Percentiles rank a stretch among this genome's conserved stretches.
Evolutionary conservation across 2,113 vertebrate genomes (phyloP).

Genomic region (mouse (Mus musculus)): GRCm39 chr6:34116501-34117000

Average conservation of each 20-base stretch:
- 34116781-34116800: background rate
- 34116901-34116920: background rate
- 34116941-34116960: background rate
- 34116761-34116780: background rate
- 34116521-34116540: background rate
- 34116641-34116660: background rate
- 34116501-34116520: background rate
- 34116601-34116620: background rate
- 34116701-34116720: background rate
- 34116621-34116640: background rate
- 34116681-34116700: background rate
- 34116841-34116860: background rate
- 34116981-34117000: background rate
- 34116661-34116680: background rate
- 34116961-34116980: background rate
- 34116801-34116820: fast-evolving
- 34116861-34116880: background rate
- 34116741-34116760: background rate
- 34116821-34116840: background rate
- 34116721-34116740: background rate
- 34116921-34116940: background rate
- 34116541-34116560: background rate
- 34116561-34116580: background rate
- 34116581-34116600: background rate
- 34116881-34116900: background rate